Evolutionary conservation across 35 echinoderm and acorn worm species (phyloP), one percentile per base, ranked within the genome.

Genomic region (Lytechinus variegatus): DNA sequence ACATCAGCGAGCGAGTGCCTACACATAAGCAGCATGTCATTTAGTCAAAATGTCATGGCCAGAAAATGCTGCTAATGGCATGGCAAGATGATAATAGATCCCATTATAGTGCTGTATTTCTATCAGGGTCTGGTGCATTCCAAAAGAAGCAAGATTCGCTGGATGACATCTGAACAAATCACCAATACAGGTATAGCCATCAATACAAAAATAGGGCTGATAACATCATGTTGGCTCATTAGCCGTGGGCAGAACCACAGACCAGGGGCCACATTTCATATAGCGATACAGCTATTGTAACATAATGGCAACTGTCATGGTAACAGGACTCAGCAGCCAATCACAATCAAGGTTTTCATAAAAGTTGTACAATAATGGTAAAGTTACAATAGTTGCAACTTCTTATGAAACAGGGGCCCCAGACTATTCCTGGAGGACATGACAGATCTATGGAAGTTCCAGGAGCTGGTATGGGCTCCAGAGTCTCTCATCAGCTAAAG

Each of bases 401-500:
- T 44, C 33, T 44, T 44, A 44, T 44, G 33, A 44, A 44, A 44
- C 33, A 44, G 33, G 33, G 33, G 33, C 33, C 33, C 33, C 33
- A 79, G 66, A 79, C 66, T 79, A 79, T 79, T 79, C 66, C 66
- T 79, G n/a, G 66, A 7, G 66, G 66, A 79, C 66, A 79, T 79
- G 61, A 13, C 12, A 9, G 56, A 58, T 58, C 21, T 79, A 24
- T 79, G 4, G 66, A 24, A 79, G 16, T 24, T 79, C 66, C 66
- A 79, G 66, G 21, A 79, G 66, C 66, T 79, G 66, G 6, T 79
- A 6, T 2, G 9, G 56, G 66, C 66, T 79, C 66, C 66, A 7
- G 66, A 79, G 66, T 79, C 66, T 79, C 19, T 79, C 66, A n/a
- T 79, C 66, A 79, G 66, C 19, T 79, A 24, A 79, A 79, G 16